Percentiles rank a stretch among this genome's conserved stretches.
Conservation (phyloP, 2,888 invertebrate species). For the Ametastegia equiseti region DNA sequence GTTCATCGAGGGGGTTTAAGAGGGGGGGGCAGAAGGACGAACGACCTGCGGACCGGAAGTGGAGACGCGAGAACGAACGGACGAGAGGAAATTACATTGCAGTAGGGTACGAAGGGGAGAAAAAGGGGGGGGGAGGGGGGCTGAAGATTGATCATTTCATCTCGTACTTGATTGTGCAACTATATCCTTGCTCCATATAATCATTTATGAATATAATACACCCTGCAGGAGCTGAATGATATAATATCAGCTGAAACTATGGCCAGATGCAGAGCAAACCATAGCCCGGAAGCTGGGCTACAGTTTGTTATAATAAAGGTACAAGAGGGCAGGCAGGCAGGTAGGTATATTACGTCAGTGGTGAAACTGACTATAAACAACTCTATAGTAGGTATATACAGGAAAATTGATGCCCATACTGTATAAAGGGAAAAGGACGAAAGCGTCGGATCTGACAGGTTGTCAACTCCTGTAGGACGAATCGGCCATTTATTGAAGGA, state of each 20-base stretch:
- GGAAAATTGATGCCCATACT: constrained; percentile 18
- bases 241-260: neutral
- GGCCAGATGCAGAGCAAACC: neutral
- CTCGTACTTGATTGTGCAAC: constrained; percentile 32
- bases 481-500: constrained; percentile 28
- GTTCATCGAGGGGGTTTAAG: constrained; percentile 12
- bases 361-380: neutral
- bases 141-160: constrained; percentile 44
- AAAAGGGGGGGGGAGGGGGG: no score
- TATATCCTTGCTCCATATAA: constrained; percentile 12
- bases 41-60: constrained; percentile 43
- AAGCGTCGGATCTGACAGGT: constrained; percentile 26
- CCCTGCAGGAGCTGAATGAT: neutral
- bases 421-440: neutral
- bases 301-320: constrained; percentile 22
- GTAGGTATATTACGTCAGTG: constrained; percentile 21
- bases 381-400: no score
- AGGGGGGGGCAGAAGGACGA: no score
- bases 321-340: neutral
- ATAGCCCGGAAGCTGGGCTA: neutral
- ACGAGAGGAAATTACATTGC: constrained; percentile 47
- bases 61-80: constrained; percentile 40
- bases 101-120: no score
- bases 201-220: constrained; percentile 3
- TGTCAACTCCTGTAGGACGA: constrained; percentile 20